Percentiles rank a stretch among this genome's conserved stretches.
Evolutionary conservation across 2,888 invertebrate genomes (phyloP).

Genomic region (Metallyticus violacea): DNA sequence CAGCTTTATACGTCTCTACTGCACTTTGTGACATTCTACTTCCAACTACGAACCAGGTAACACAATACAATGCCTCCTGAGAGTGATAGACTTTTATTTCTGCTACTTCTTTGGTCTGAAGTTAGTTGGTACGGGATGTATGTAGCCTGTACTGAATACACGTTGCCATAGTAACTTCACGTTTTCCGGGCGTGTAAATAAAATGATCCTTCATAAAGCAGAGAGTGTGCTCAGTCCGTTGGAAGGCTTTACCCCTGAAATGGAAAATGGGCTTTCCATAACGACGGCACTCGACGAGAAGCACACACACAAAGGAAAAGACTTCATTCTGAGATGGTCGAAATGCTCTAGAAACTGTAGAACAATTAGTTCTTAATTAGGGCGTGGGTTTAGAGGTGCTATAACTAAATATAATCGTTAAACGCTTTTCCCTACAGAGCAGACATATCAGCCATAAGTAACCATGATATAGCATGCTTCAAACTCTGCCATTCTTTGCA

Average conservation of each 20-base stretch:
- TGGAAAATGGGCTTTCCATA: not conserved
- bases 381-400: too few species aligned
- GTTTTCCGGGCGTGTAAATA: not conserved
- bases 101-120: not conserved
- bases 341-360: not conserved
- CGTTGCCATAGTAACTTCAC: not conserved
- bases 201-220: not conserved
- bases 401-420: too few species aligned
- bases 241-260: not conserved
- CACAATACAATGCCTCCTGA: too few species aligned
- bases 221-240: not conserved
- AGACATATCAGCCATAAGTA: too few species aligned
- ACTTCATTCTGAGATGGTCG: not conserved
- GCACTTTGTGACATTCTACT: too few species aligned
- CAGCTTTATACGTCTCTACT: too few species aligned
- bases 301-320: not conserved
- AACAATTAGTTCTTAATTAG: not conserved
- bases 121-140: not conserved
- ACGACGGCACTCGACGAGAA: too few species aligned
- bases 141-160: not conserved
- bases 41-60: too few species aligned
- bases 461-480: too few species aligned
- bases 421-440: too few species aligned
- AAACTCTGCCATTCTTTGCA: too few species aligned
- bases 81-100: not conserved